phyloP scores from a whole-genome alignment of 2,888 invertebrate genomes.

The Amphipoea lucens region DNA sequence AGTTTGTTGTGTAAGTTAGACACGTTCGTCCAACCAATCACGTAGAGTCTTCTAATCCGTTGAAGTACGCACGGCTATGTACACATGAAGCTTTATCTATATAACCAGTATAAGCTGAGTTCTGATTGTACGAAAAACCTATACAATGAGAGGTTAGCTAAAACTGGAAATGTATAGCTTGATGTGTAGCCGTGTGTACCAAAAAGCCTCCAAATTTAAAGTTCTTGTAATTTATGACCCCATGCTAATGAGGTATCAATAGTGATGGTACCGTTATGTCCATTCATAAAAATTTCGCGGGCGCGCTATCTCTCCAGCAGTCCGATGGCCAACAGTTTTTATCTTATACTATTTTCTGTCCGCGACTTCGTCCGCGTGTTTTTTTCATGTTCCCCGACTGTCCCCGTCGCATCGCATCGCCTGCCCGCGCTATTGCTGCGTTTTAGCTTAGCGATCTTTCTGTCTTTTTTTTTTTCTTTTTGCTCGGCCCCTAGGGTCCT shows the following conservation, averaged over 20 bases:
- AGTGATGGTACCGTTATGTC: constrained; percentile 81
- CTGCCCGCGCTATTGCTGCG: background rate
- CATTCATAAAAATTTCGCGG: constrained; percentile 80
- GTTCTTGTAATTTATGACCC: constrained; percentile 78
- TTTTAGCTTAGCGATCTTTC: background rate
- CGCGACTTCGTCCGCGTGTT: background rate
- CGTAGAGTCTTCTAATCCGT: constrained; percentile 51
- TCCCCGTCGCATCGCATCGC: background rate
- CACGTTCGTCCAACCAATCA: constrained; percentile 30
- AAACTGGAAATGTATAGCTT: too few relatives aligned
- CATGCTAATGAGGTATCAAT: constrained; percentile 84
- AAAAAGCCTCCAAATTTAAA: constrained; percentile 68
- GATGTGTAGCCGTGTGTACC: background rate
- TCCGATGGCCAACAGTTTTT: constrained; percentile 33
- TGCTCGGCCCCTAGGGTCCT: too few relatives aligned
- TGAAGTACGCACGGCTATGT: constrained; percentile 27
- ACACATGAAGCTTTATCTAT: too few relatives aligned
- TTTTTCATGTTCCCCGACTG: background rate
- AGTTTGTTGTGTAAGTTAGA: constrained; percentile 32
- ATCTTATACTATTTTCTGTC: background rate
- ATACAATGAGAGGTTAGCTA: too few relatives aligned
- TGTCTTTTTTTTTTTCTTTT: too few relatives aligned
- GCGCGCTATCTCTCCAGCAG: constrained; percentile 61
- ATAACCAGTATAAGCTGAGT: too few relatives aligned
- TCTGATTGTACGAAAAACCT: too few relatives aligned